phyloP scores from a whole-genome alignment of 2,888 invertebrate species.

The Cheilosia variabilis region DNA sequence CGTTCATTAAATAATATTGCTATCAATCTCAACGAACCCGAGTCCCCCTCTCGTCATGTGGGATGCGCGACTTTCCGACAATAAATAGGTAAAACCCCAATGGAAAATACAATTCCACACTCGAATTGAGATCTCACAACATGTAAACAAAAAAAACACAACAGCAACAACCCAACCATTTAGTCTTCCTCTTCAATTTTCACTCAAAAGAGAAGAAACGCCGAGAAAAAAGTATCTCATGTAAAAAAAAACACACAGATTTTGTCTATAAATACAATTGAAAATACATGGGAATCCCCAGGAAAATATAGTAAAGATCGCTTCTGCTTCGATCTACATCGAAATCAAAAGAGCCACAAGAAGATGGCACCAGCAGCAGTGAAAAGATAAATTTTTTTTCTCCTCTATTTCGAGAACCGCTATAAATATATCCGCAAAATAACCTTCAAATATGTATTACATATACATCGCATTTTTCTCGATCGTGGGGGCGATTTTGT shows the following conservation, averaged over 20 bases:
- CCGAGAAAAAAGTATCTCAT: conserved; percentile 52
- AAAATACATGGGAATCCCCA: conserved; percentile 74
- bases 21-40: conserved; percentile 30
- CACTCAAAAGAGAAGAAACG: conserved; percentile 24
- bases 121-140: conserved; percentile 57
- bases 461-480: conserved; percentile 34
- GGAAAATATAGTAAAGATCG: conserved; percentile 31
- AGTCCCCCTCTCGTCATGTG: conserved; percentile 5
- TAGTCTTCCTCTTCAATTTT: conserved; percentile 8
- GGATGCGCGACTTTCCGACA: conserved; percentile 21
- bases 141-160: conserved; percentile 61
- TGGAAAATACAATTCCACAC: conserved; percentile 54
- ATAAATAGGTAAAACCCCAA: neutral
- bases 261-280: conserved; percentile 60
- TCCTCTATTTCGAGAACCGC: conserved; percentile 38
- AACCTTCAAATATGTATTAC: conserved; percentile 62
- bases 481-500: conserved; percentile 44
- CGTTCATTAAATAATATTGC: conserved; percentile 21
- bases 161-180: neutral
- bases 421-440: conserved; percentile 67
- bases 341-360: conserved; percentile 35
- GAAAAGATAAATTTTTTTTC: neutral
- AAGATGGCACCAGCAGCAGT: conserved; percentile 25
- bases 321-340: conserved; percentile 21
- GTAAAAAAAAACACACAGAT: conserved; percentile 10